Base-by-base conservation (phyloP, 2,797 vertebrate genomes). In the Anguilla marmorata region DNA sequence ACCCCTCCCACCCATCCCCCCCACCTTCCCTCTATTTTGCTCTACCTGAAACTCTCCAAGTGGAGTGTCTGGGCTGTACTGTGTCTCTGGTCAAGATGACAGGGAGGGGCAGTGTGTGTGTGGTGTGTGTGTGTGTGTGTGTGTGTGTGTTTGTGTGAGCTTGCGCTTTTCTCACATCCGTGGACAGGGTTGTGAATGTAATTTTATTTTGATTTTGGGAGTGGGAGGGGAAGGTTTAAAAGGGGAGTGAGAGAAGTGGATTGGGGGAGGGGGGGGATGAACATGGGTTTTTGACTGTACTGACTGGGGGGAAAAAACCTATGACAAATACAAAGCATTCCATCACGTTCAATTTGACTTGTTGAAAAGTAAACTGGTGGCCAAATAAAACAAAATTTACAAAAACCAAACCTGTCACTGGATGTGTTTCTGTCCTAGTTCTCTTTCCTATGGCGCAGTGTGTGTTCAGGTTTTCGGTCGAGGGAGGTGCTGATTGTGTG, bases 371-470 rank as follows among this genome's bases (percentile, higher is more conserved):
- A 50, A 92, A 96, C 95, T 96, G 97, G 97, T 97, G 97, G 97
- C 97, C 97, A 98, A 97, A 97, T 97, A 98, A 99, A 98, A 90
- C 90, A 91, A 92, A 94, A 93, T 96, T 96, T 96, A 96, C 94
- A 96, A 93, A 84, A 60, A 6, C 30, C 8, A 27, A 56, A 63
- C n/a, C 5, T 45, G 11, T 33, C 37, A 24, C 80, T 54, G 21
- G n/a, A 37, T 52, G n/a, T 52, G 54, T 27, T 41, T 85, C 30
- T 82, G 56, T 72, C 85, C 58, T 12, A 21, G 33, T 41, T 87
- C 19, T 84, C 24, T 14, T 45, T 66, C 19, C 50, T 48, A 2
- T 37, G 37, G 37, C 37, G 1, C 37, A 37, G 37, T 37, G 37
- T 37, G 37, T 37, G 37, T 37, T 37, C 37, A 37, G 1, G 37